phyloP scores from a whole-genome alignment of 2,113 vertebrate species.

The Glaucidium brasilianum region DNA sequence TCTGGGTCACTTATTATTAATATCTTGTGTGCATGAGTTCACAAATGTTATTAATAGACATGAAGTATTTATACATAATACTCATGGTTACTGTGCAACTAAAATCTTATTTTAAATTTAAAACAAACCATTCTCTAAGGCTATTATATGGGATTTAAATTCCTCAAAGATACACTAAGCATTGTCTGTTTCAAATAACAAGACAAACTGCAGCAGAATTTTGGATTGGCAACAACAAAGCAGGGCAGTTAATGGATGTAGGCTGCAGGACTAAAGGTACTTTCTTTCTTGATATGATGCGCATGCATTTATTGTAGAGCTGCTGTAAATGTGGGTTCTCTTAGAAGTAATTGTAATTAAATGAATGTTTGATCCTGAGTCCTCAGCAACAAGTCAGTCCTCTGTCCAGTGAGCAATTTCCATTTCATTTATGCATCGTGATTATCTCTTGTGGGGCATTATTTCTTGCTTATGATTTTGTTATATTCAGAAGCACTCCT shows the following conservation, averaged over 20 bases:
- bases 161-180: background rate
- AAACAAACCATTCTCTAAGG: background rate
- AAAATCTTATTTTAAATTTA: background rate
- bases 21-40: background rate
- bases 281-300: background rate
- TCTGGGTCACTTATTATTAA: background rate
- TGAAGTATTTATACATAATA: background rate
- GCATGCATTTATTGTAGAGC: background rate
- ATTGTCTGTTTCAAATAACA: background rate
- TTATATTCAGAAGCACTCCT: background rate
- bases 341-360: background rate
- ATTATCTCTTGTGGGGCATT: background rate
- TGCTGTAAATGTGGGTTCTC: background rate
- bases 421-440: background rate
- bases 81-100: background rate
- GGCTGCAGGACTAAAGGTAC: background rate
- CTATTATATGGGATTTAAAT: background rate
- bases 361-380: background rate
- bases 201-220: background rate
- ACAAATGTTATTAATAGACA: background rate
- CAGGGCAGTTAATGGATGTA: background rate
- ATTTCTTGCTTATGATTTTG: background rate
- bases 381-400: background rate
- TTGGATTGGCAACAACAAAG: background rate
- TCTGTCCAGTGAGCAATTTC: background rate